Conservation (phyloP, 37 sponge, comb jelly and placozoan species). For the Agelas oroides region DNA sequence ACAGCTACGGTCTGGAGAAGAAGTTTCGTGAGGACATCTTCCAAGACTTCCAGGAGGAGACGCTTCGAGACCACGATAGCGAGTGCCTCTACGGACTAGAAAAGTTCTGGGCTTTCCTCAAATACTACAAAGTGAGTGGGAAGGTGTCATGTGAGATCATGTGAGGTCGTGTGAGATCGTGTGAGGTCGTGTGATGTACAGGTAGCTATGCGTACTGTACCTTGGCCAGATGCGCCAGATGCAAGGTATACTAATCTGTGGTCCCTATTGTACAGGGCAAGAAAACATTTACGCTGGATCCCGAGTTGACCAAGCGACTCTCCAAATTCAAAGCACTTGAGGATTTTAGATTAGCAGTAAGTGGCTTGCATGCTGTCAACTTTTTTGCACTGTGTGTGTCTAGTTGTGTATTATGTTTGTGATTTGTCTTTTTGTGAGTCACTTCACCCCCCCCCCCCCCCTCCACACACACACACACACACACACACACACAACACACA, state of each 20-base stretch:
- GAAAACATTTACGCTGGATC: conserved; percentile 39
- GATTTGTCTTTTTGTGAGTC: too few relatives aligned
- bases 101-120: conserved; percentile 99
- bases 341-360: conserved; percentile 83
- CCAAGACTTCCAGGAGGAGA: conserved; percentile 93
- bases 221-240: not conserved
- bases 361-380: not conserved
- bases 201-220: not conserved
- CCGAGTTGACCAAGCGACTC: conserved; percentile 68
- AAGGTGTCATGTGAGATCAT: not conserved
- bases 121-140: conserved; percentile 91
- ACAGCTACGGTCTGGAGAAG: conserved; percentile 99
- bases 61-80: conserved; percentile 81
- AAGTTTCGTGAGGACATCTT: conserved; percentile 87
- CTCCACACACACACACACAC: too few relatives aligned
- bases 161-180: not conserved
- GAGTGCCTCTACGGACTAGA: conserved; percentile 96
- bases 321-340: conserved; percentile 88
- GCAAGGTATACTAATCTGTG: too few relatives aligned
- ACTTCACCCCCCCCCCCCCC: too few relatives aligned
- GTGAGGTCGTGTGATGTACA: conserved; percentile 8
- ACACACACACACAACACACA: too few relatives aligned
- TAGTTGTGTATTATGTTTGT: too few relatives aligned
- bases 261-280: conserved; percentile 49
- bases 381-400: too few relatives aligned